Percentiles rank a stretch among this genome's conserved stretches.
phyloP scores from a whole-genome alignment of 2,888 invertebrate species.

The Nyleta sp. region DNA sequence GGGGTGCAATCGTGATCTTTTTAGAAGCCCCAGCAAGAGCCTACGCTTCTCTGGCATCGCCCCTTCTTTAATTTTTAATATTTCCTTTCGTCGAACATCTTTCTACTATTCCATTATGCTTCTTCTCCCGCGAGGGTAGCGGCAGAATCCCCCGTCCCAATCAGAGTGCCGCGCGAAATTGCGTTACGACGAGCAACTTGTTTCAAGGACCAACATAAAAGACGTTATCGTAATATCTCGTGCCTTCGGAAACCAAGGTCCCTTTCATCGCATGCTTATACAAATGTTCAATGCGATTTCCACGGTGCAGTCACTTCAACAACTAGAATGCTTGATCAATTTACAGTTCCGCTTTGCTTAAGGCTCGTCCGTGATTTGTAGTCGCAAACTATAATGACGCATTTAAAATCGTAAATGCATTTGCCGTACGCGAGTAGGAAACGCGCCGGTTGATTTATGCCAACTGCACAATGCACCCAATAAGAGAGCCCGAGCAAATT shows the following conservation, averaged over 20 bases:
- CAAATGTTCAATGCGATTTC: slow-evolving; percentile 13
- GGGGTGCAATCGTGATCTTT: slow-evolving; percentile 44
- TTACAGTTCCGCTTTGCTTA: not conserved
- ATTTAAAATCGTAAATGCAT: slow-evolving; percentile 23
- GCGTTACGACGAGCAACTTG: slow-evolving; percentile 22
- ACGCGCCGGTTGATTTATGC: slow-evolving; percentile 26
- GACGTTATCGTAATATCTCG: no score
- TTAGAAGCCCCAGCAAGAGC: slow-evolving; percentile 17
- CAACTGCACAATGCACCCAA: slow-evolving; percentile 7
- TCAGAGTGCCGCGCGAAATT: slow-evolving; percentile 21
- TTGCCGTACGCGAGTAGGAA: slow-evolving; percentile 8
- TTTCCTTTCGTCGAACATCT: slow-evolving; percentile 52
- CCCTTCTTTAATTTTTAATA: slow-evolving; percentile 58
- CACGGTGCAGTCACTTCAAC: no score
- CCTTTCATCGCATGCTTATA: no score
- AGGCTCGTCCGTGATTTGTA: slow-evolving; percentile 3
- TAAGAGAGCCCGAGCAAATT: slow-evolving; percentile 17
- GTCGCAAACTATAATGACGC: not conserved
- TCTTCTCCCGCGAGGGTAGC: slow-evolving; percentile 26
- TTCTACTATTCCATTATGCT: slow-evolving; percentile 46
- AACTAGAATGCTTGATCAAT: not conserved
- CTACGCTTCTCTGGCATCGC: slow-evolving; percentile 5
- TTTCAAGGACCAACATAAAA: slow-evolving; percentile 14
- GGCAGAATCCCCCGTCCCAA: slow-evolving; percentile 5
- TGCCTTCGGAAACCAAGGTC: no score